Conservation (phyloP, 2,113 vertebrate species). For the Myiozetetes cayanensis region DNA sequence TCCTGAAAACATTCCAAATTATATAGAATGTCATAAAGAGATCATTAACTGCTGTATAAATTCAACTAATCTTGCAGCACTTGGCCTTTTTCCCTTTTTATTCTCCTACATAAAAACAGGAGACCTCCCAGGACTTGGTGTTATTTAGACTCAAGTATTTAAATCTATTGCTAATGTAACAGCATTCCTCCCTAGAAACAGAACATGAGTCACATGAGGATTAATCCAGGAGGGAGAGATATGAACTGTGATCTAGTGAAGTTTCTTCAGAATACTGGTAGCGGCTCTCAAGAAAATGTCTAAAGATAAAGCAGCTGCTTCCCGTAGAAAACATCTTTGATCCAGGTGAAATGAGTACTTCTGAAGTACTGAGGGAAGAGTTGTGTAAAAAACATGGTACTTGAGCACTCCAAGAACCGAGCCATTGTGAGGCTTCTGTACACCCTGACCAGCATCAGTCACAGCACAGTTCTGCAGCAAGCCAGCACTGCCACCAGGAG, state of each 20-base stretch:
- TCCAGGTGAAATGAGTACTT: not conserved
- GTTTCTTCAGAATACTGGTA: not conserved
- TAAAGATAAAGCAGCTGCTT: not conserved
- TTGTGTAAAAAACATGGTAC: not conserved
- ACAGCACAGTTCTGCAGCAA: not conserved
- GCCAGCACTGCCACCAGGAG: not conserved
- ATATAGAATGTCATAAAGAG: not conserved
- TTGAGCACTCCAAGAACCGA: not conserved
- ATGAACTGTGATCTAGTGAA: not conserved
- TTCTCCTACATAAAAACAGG: not conserved
- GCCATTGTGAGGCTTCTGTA: not conserved
- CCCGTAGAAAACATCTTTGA: not conserved
- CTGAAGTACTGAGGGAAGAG: not conserved
- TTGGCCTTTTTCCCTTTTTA: not conserved
- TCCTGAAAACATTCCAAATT: conserved; percentile 77
- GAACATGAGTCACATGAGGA: not conserved
- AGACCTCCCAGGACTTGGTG: not conserved
- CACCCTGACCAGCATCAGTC: not conserved
- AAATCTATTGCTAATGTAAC: not conserved
- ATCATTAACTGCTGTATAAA: not conserved
- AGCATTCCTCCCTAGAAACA: not conserved
- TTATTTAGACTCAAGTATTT: not conserved
- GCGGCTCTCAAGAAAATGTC: not conserved
- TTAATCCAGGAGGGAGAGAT: not conserved
- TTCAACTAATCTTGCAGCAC: not conserved